Percentiles rank a stretch among this genome's conserved stretches.
phyloP scores from a whole-genome alignment of 2,113 vertebrate species.

The Ciconia stormi region DNA sequence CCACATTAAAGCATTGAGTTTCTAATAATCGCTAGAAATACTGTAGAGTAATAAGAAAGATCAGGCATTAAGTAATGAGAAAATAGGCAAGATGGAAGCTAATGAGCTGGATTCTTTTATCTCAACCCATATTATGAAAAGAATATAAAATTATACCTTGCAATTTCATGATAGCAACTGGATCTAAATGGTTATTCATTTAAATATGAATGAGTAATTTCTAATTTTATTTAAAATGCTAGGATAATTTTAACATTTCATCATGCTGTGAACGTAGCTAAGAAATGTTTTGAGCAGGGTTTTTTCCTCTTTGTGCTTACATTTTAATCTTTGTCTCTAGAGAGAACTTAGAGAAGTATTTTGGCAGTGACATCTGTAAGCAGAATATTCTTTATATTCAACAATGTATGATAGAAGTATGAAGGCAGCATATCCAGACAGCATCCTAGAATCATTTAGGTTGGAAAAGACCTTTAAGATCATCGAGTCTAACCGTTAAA shows the following conservation, averaged over 20 bases:
- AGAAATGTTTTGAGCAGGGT: slow-evolving; percentile 38
- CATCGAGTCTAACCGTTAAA: no score
- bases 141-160: slow-evolving; percentile 83
- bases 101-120: slow-evolving; percentile 81
- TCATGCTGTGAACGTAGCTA: slow-evolving; percentile 17
- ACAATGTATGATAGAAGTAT: background rate
- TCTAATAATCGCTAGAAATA: slow-evolving; percentile 72
- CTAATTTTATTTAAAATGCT: slow-evolving; percentile 63
- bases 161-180: slow-evolving; percentile 69
- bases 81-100: slow-evolving; percentile 76
- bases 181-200: slow-evolving; percentile 78
- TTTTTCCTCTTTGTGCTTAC: background rate
- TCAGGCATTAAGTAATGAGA: slow-evolving; percentile 75
- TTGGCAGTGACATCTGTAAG: slow-evolving; percentile 7
- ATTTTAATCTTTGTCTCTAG: background rate
- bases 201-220: slow-evolving; percentile 78
- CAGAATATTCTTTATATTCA: background rate
- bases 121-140: slow-evolving; percentile 78
- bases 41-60: slow-evolving; percentile 72
- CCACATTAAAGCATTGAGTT: slow-evolving; percentile 77
- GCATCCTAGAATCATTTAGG: no score
- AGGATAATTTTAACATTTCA: slow-evolving; percentile 71
- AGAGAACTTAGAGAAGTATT: background rate
- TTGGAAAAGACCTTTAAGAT: no score
- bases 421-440: background rate